phyloP scores from a whole-genome alignment of 2,888 invertebrate species.

The Esperia sulphurella region DNA sequence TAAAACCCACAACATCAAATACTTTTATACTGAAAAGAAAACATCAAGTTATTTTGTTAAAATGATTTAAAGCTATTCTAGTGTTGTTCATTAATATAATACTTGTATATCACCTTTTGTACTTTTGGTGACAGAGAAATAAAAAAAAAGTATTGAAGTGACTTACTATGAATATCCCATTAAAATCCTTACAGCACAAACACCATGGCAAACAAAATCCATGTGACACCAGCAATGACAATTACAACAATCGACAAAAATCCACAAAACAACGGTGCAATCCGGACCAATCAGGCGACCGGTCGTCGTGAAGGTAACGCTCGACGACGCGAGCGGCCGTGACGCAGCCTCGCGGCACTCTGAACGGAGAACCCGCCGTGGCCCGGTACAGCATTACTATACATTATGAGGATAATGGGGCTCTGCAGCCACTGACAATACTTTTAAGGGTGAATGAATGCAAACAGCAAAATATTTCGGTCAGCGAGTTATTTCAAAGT shows the following conservation, averaged over 20 bases:
- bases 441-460: neutral
- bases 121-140: neutral
- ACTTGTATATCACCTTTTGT: too few species aligned
- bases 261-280: neutral
- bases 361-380: slow-evolving; percentile 18
- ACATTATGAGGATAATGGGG: slow-evolving; percentile 13
- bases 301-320: slow-evolving; percentile 5
- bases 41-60: too few species aligned
- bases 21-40: too few species aligned
- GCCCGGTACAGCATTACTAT: slow-evolving; percentile 10
- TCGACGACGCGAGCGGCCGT: slow-evolving; percentile 24
- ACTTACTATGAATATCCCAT: neutral
- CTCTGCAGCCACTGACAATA: slow-evolving; percentile 6
- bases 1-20: too few species aligned
- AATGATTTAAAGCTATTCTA: too few species aligned
- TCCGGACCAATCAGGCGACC: slow-evolving; percentile 15
- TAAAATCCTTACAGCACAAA: slow-evolving; percentile 5
- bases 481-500: too few species aligned
- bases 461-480: too few species aligned
- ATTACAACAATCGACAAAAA: neutral
- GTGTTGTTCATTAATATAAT: too few species aligned
- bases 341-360: slow-evolving; percentile 34
- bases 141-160: neutral
- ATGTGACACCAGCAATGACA: neutral
- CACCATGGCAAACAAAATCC: neutral